Evolutionary conservation across 2,797 vertebrate genomes (phyloP), one percentile per base, ranked within the genome.

Genomic region (Parauchenoglanis punctatus): DNA sequence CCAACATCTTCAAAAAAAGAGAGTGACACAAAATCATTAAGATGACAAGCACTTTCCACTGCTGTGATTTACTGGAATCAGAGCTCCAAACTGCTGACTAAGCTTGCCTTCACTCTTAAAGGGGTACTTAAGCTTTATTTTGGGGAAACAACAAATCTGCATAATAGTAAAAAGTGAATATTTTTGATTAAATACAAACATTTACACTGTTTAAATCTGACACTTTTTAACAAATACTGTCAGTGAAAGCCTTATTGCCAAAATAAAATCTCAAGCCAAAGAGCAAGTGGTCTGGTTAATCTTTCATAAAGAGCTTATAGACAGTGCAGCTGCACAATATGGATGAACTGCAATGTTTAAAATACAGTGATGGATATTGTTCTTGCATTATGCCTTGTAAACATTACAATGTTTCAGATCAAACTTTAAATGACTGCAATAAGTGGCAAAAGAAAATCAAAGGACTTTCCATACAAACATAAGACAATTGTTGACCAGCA

Each of bases 1-100:
- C 6, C 6, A 18, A 25, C 56, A 13, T 81, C 56, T 81, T 81
- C 35, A 25, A 25, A 72, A 81, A n/a, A 2, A 25, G 7, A 7
- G 17, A 3, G 11, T 56, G 17, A 73, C 65, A 72, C 10, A 81
- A 81, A 49, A 81, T 81, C 40, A 49, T 86, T 61, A 72, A 72
- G 54, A 70, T 86, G 78, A 82, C 25, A 72, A 49, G 54, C 25
- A 59, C 40, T 81, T 81, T 70, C 40, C 76, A 86, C 52, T 28
- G 31, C n/a, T 11, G 46, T 59, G 52, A 58, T 44, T 81, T 46
- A 81, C 40, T 46, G 44, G 25, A 81, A 72, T 82, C 13, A 10
- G 20, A 59, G 44, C 40, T 82, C 25, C 40, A 49, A 0, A 49
- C 40, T 65, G 81, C 81, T 65, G 44, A 28, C 25, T 65, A 65